These are phyloP conservation scores for Rhipidura dahli DNA, from an alignment of 2,113 vertebrate species.

Conservation along the genomic window DNA sequence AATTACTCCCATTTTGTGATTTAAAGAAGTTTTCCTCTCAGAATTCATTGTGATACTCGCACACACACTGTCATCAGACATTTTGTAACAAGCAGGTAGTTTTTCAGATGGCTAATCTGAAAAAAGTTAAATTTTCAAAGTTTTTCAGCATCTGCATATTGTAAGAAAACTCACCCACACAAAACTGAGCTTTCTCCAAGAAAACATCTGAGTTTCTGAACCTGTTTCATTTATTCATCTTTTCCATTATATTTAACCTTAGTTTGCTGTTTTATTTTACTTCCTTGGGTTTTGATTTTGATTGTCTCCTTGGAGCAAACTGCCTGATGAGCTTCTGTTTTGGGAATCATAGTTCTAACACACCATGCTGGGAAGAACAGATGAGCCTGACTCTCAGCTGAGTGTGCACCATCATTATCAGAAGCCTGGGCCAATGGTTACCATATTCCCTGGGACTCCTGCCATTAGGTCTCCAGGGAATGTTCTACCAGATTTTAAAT, in stretches of 20 bases:
- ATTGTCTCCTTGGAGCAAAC: neutral
- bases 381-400: neutral
- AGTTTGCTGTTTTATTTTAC: neutral
- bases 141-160: neutral
- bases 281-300: neutral
- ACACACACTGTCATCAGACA: neutral
- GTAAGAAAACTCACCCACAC: neutral
- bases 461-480: neutral
- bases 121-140: neutral
- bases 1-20: neutral
- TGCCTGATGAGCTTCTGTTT: neutral
- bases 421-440: neutral
- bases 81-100: neutral
- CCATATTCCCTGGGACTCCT: neutral
- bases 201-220: neutral
- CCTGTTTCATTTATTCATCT: neutral
- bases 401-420: neutral
- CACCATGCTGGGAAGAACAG: neutral
- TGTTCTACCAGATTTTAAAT: neutral
- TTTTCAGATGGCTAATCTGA: neutral
- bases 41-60: neutral
- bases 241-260: neutral
- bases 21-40: neutral
- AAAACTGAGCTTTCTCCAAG: neutral
- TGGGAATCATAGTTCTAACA: neutral